phyloP scores from a whole-genome alignment of 2,797 vertebrate genomes.

The Salmo trutta region DNA sequence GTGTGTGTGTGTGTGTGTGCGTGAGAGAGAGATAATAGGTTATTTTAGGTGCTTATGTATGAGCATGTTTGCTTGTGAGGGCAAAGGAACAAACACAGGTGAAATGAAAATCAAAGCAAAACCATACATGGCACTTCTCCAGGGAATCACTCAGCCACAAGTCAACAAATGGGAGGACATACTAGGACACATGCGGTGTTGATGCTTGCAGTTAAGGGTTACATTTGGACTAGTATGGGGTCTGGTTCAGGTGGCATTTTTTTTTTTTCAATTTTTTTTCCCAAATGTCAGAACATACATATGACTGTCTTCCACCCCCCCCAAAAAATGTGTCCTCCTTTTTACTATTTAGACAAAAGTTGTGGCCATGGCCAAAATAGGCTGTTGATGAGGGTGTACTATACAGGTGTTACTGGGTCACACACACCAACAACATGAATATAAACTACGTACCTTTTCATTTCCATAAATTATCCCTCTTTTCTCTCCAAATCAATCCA shows the following conservation, averaged over 20 bases:
- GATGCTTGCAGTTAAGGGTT: background rate
- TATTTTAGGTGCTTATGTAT: background rate
- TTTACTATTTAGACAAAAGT: background rate
- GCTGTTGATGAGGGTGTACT: background rate
- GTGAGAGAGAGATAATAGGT: too few relatives aligned
- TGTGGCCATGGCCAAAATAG: background rate
- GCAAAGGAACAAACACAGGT: background rate
- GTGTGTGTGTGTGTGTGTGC: background rate
- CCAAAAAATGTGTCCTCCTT: background rate
- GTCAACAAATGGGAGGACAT: background rate
- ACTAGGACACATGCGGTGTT: background rate
- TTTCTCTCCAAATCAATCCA: background rate
- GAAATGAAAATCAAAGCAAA: conserved; percentile 2
- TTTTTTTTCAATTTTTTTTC: background rate
- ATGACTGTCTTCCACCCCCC: background rate
- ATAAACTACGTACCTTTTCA: background rate
- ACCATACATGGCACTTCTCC: background rate
- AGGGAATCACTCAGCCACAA: background rate
- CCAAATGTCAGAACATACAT: background rate
- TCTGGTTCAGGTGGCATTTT: background rate
- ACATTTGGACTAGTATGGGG: background rate
- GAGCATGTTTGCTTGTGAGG: background rate
- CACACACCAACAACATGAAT: background rate
- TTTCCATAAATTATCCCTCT: background rate
- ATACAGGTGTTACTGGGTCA: background rate